These are phyloP conservation scores for Xanthorhoe spadicearia DNA, from an alignment of 2,888 invertebrate species.

Conservation along the genomic window DNA sequence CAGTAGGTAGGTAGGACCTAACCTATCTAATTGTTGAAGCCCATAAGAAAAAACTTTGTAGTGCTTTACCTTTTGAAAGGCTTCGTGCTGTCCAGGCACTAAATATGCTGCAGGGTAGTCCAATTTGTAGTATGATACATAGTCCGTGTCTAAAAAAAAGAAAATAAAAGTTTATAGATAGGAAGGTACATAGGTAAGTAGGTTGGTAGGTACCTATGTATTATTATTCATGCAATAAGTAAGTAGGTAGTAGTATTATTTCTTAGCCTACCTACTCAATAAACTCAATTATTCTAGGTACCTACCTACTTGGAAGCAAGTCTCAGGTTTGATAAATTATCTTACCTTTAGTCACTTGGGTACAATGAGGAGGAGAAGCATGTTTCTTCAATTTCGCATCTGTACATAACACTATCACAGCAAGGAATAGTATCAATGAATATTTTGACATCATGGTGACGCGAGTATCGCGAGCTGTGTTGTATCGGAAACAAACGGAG, in stretches of 20 bases:
- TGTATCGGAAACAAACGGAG: neutral
- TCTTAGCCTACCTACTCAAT: no score
- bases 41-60: no score
- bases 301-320: slow-evolving; percentile 1
- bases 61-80: slow-evolving; percentile 64
- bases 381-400: slow-evolving; percentile 30
- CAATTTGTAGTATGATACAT: slow-evolving; percentile 57
- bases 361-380: slow-evolving; percentile 36
- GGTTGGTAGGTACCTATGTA: slow-evolving; percentile 1
- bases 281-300: no score
- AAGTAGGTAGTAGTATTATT: no score
- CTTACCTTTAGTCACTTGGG: slow-evolving; percentile 39
- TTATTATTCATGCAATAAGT: no score
- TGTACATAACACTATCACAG: slow-evolving; percentile 10
- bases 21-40: no score
- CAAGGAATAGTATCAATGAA: slow-evolving; percentile 7
- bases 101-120: slow-evolving; percentile 68
- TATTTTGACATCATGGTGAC: slow-evolving; percentile 7
- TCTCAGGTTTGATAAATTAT: no score
- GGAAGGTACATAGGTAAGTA: no score
- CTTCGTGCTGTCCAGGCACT: slow-evolving; percentile 69
- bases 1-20: no score
- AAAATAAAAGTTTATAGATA: neutral
- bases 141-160: slow-evolving; percentile 68
- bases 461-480: neutral